Conservation (phyloP, 2,797 vertebrate genomes). For the Crenichthys baileyi region DNA sequence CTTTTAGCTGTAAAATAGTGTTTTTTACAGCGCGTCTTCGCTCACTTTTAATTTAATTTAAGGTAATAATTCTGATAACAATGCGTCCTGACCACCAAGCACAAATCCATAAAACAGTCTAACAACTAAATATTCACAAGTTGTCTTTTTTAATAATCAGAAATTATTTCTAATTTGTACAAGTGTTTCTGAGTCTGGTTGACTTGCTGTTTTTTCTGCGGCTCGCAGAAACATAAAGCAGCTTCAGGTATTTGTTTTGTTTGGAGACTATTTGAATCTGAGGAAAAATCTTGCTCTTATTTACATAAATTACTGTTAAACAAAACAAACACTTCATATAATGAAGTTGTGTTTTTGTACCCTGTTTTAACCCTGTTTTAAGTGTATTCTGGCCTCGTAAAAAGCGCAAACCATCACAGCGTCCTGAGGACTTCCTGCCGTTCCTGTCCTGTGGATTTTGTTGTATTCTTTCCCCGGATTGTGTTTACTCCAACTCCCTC, state of each 20-base stretch:
- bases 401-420: not conserved
- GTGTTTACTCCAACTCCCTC: slow-evolving; percentile 56
- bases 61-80: not conserved
- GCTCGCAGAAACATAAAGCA: no score
- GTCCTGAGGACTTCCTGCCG: slow-evolving; percentile 14
- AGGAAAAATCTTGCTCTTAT: not conserved
- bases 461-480: slow-evolving; percentile 27
- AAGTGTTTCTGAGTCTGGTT: not conserved
- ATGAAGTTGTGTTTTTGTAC: not conserved
- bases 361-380: not conserved
- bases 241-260: no score
- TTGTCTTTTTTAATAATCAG: not conserved
- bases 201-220: no score
- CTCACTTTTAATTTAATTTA: not conserved
- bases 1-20: no score
- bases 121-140: not conserved
- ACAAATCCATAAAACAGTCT: not conserved
- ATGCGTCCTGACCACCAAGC: no score
- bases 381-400: not conserved
- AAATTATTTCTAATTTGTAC: not conserved
- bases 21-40: not conserved
- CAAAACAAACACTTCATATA: not conserved
- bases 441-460: slow-evolving; percentile 25
- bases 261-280: no score
- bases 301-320: no score